Base-by-base conservation (phyloP, 1,140 invertebrate species). In the Zaprionus africanus region DNA sequence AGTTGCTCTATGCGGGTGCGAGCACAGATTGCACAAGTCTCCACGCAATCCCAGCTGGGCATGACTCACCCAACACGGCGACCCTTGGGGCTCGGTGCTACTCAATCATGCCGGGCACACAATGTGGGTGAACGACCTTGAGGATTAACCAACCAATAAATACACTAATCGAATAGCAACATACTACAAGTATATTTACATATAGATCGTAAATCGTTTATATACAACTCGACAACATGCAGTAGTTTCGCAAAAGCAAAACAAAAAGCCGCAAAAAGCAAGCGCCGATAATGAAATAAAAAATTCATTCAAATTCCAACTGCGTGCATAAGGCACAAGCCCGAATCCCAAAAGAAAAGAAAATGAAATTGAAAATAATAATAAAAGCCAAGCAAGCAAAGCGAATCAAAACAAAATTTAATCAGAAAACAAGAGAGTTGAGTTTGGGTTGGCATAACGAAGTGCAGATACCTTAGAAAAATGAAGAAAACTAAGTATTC, bases 41-140 rank as follows among this genome's bases (percentile, higher is more conserved):
- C 17, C 24, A 34, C 19, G 7, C n/a, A 57, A 68, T 46, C 31
- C 9, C 22, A 56, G 1, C 46, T 22, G 19, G 49, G 36, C 36
- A 59, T 73, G 70, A 78, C 15, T 73, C 75, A 77, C 9, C 12
- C 31, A 7, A 4, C 17, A 6, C 38, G 54, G 41, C 15, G n/a
- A 56, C 31, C 57, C 61, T 38, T 56, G 13, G 13, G n/a, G 12
- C 13, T 13, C 12, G 24, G 57, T 12, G 54, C 38, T 61, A 26
- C 7, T 77, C 62, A 60, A 64, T 31, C 53, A 84, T 80, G 69
- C 74, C 54, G 41, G 56, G 62, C 81, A 80, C 81, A 80, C 54
- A 83, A 78, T 81, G 75, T 90, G 85, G 85, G 84, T 88, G 85
- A 88, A 88, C 64, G 84, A 88, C 84, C 84, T 88, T 88, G 84